phyloP scores from a whole-genome alignment of 1,140 invertebrate species.

The Drosophila lini region DNA sequence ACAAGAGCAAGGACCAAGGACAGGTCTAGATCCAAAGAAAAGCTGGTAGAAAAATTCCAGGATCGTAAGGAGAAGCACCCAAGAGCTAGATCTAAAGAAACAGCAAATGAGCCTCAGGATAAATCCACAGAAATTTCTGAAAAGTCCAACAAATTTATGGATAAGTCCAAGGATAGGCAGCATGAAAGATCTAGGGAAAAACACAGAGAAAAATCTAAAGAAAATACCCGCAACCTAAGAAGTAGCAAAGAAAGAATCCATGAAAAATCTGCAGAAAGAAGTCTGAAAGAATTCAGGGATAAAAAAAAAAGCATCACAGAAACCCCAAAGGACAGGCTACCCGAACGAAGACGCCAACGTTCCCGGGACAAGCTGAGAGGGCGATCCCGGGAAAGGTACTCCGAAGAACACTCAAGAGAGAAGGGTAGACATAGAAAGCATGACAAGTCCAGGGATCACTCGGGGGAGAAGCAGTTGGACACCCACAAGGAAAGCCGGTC shows the following conservation, averaged over 20 bases:
- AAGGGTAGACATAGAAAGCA: background rate
- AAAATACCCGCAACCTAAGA: conserved; percentile 3
- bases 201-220: conserved; percentile 1
- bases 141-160: background rate
- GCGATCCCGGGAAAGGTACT: conserved; percentile 16
- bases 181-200: conserved; percentile 3
- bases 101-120: background rate
- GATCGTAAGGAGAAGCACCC: conserved; percentile 3
- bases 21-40: conserved; percentile 13
- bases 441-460: background rate
- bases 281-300: background rate
- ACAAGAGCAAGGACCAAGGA: background rate
- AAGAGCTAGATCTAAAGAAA: conserved; percentile 3
- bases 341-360: background rate
- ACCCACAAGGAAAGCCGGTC: conserved; percentile 5
- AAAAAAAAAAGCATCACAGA: background rate
- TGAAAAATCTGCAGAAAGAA: background rate
- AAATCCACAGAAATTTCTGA: background rate
- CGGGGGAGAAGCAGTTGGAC: background rate
- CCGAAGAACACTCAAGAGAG: conserved; percentile 14
- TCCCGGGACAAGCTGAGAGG: conserved; percentile 9
- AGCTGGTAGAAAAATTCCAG: background rate
- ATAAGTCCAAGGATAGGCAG: conserved; percentile 2
- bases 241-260: conserved; percentile 5
- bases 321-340: background rate